Conservation (phyloP, 2,888 invertebrate genomes). For the Luffia ferchaultella region DNA sequence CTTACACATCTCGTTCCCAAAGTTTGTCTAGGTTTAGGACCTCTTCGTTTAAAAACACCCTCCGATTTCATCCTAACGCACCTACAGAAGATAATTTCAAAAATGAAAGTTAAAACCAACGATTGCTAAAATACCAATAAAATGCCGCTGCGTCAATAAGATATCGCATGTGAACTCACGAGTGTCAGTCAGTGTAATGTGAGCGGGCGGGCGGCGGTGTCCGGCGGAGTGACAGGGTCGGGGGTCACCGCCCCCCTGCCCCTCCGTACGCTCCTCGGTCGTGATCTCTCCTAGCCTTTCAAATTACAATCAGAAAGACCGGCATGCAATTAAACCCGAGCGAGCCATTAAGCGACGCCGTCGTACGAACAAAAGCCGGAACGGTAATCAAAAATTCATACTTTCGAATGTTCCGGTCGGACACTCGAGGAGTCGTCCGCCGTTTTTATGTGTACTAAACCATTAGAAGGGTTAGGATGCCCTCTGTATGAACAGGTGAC, state of each 20-base stretch:
- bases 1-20: no score
- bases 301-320: background rate
- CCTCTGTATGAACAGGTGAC: conserved; percentile 21
- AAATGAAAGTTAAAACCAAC: no score
- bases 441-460: conserved; percentile 9
- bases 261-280: conserved; percentile 19
- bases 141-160: background rate
- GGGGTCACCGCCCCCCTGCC: conserved; percentile 25
- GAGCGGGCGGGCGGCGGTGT: conserved; percentile 5
- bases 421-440: conserved; percentile 16
- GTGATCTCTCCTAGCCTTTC: background rate
- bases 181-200: background rate
- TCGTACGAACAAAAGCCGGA: conserved; percentile 5
- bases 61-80: no score
- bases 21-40: no score
- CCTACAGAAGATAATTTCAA: no score
- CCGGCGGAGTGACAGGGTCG: conserved; percentile 15
- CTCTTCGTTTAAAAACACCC: no score
- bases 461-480: conserved; percentile 12
- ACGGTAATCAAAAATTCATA: conserved; percentile 9
- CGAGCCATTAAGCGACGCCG: conserved; percentile 3
- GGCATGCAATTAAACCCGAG: conserved; percentile 4
- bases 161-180: background rate
- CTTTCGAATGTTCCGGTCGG: conserved; percentile 19
- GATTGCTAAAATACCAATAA: background rate